These are phyloP conservation scores for Camelus bactrianus DNA, from an alignment of 2,113 vertebrate species.

Conservation along the genomic window DNA sequence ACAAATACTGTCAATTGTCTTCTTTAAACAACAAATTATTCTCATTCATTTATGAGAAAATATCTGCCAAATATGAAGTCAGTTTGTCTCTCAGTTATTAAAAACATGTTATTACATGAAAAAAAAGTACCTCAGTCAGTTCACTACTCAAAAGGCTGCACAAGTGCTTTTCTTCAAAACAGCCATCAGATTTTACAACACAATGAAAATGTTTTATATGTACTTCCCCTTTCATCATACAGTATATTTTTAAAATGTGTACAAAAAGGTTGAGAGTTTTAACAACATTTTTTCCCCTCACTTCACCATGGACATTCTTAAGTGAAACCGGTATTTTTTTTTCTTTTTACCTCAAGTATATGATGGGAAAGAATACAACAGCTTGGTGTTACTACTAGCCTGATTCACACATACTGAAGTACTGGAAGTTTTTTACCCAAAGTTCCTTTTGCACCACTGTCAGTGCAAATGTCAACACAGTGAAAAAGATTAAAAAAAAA, in stretches of 20 bases:
- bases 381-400: neutral
- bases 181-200: neutral
- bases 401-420: neutral
- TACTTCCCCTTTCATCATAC: neutral
- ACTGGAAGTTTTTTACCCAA: neutral
- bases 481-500: neutral
- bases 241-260: neutral
- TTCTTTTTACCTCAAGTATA: neutral
- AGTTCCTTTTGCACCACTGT: neutral
- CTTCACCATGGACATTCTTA: neutral
- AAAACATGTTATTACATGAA: neutral
- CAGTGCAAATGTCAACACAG: neutral
- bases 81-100: neutral
- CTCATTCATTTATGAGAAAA: conserved; percentile 18
- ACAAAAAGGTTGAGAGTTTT: neutral
- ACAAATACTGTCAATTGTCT: neutral
- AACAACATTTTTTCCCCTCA: neutral
- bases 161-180: neutral
- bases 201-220: neutral
- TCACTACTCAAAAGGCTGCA: neutral
- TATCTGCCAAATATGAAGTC: neutral
- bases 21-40: neutral
- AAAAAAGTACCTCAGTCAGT: neutral
- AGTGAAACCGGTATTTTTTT: neutral
- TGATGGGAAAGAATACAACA: neutral